Evolutionary conservation across 1,140 invertebrate species (phyloP).

Genomic region (Cydia strobilella): DNA sequence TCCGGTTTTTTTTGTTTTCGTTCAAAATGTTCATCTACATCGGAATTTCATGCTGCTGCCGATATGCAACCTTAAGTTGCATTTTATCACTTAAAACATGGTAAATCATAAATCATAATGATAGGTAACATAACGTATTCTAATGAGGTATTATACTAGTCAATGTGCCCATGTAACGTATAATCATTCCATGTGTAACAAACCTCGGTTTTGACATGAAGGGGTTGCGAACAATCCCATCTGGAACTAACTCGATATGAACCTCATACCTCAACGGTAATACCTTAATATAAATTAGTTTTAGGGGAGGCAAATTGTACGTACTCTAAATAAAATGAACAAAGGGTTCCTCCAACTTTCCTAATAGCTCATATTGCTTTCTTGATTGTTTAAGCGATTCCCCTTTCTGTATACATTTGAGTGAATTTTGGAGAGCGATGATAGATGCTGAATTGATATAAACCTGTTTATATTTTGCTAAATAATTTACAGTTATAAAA

Average conservation of each 20-base stretch:
- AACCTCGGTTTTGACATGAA: slow-evolving; percentile 9
- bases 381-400: slow-evolving; percentile 57
- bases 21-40: too few relatives aligned
- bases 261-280: slow-evolving; percentile 22
- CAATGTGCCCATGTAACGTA: background rate
- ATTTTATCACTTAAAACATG: too few relatives aligned
- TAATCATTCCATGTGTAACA: background rate
- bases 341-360: slow-evolving; percentile 32
- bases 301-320: slow-evolving; percentile 35
- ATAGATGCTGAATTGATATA: background rate
- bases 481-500: too few relatives aligned
- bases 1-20: too few relatives aligned
- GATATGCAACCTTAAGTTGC: too few relatives aligned
- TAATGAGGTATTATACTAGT: too few relatives aligned
- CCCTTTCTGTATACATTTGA: slow-evolving; percentile 38
- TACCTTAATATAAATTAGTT: slow-evolving; percentile 38
- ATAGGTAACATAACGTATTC: too few relatives aligned
- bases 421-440: background rate
- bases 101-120: too few relatives aligned
- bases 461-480: background rate
- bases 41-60: too few relatives aligned
- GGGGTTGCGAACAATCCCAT: slow-evolving; percentile 6
- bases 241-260: slow-evolving; percentile 23
- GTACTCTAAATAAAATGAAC: slow-evolving; percentile 48
- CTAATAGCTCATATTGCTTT: slow-evolving; percentile 49